These are phyloP conservation scores for Mugil cephalus DNA, from an alignment of 2,113 vertebrate species.

Conservation along the genomic window DNA sequence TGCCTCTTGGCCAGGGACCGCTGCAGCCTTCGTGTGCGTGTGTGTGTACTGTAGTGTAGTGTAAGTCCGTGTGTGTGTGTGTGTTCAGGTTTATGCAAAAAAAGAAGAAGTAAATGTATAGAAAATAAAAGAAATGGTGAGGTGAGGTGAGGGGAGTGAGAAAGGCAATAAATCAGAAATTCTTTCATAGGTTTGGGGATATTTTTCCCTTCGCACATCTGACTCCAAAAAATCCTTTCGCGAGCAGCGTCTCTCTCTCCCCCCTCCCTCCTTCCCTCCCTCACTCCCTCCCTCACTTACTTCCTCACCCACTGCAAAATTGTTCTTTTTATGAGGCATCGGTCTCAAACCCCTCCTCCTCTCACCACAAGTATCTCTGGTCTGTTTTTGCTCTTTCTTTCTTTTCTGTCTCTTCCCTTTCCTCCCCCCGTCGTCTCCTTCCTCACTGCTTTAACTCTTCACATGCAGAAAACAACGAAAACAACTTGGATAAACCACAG, in stretches of 20 bases:
- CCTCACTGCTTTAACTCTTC: constrained; percentile 54
- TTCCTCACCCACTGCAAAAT: constrained; percentile 73
- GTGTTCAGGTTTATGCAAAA: neutral
- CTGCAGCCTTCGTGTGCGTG: constrained; percentile 5
- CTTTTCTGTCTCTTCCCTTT: constrained; percentile 29
- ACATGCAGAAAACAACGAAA: constrained; percentile 47
- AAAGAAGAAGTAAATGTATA: neutral
- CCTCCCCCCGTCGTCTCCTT: constrained; percentile 5
- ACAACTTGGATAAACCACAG: neutral
- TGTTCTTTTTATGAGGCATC: constrained; percentile 73
- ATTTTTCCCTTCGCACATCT: constrained; percentile 30
- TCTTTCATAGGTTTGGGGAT: constrained; percentile 21
- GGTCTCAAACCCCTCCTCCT: constrained; percentile 75
- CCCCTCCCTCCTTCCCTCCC: neutral
- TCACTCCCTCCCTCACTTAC: constrained; percentile 21
- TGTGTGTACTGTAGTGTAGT: neutral
- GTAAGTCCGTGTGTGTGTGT: neutral
- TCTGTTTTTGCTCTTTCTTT: constrained; percentile 77
- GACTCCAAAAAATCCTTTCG: neutral
- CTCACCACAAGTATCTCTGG: constrained; percentile 79
- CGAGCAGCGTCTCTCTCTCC: neutral
- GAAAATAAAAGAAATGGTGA: constrained; percentile 2
- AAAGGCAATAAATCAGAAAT: constrained; percentile 18
- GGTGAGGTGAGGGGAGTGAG: constrained; percentile 3
- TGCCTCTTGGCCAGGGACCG: neutral